These are phyloP conservation scores for Hippocampus kuda DNA, from an alignment of 2,797 vertebrate genomes.

Conservation along the genomic window DNA sequence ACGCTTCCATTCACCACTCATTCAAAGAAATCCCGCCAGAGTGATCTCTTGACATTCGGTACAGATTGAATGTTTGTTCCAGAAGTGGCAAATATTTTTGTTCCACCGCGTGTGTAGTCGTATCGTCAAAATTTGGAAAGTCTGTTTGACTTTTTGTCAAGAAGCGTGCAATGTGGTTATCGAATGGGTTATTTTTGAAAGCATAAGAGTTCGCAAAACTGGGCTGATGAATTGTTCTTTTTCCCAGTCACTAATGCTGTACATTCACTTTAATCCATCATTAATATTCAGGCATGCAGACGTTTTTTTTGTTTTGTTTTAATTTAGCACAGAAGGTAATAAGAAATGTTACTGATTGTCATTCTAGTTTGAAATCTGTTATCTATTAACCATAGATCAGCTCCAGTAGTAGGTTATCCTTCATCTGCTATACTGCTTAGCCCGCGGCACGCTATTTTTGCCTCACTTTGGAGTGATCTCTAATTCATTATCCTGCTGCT, in stretches of 20 bases:
- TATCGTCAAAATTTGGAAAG: too few relatives aligned
- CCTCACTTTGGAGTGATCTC: background rate
- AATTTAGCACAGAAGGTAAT: background rate
- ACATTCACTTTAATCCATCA: too few relatives aligned
- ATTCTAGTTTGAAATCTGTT: background rate
- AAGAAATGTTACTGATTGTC: background rate
- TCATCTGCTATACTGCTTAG: background rate
- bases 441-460: background rate
- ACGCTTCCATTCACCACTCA: background rate
- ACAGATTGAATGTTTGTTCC: background rate
- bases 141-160: too few relatives aligned
- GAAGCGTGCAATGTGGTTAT: too few relatives aligned
- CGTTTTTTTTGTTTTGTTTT: background rate
- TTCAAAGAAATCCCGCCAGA: conserved; percentile 14
- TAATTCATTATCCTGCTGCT: background rate
- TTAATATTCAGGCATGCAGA: too few relatives aligned
- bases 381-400: background rate
- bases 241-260: too few relatives aligned
- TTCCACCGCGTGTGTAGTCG: background rate
- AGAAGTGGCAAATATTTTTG: background rate
- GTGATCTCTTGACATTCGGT: background rate
- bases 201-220: too few relatives aligned
- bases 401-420: background rate
- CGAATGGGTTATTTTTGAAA: too few relatives aligned
- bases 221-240: too few relatives aligned